Percentiles rank a stretch among this genome's conserved stretches.
Evolutionary conservation across 92 coral and sea anemone genomes (phyloP).

Genomic region (Porites rus): DNA sequence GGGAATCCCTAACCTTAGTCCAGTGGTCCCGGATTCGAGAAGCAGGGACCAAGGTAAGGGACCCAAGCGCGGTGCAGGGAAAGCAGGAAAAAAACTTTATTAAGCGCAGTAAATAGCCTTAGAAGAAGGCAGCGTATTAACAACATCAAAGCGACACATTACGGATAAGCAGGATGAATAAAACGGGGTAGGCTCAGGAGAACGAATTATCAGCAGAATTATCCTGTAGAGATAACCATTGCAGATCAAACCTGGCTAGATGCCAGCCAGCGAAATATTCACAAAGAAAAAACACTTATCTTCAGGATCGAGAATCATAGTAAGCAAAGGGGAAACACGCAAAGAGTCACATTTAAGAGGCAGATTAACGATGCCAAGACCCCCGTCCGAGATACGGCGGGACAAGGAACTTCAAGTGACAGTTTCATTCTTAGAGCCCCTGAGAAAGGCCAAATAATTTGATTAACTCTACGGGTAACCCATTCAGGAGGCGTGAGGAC

Average conservation of each 20-base stretch:
- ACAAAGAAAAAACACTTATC: neutral
- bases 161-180: neutral
- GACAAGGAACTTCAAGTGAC: neutral
- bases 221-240: neutral
- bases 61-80: no score
- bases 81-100: no score
- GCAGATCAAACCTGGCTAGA: neutral
- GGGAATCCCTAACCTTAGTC: no score
- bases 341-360: neutral
- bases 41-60: no score
- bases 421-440: conserved; percentile 8
- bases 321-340: neutral
- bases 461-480: neutral
- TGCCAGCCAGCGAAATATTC: neutral
- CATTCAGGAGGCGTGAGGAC: neutral
- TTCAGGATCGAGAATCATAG: neutral
- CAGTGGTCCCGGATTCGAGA: no score
- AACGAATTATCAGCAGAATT: neutral
- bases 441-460: neutral
- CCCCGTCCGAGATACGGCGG: neutral
- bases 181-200: neutral
- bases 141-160: neutral
- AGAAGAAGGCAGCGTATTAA: neutral
- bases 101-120: neutral
- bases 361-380: neutral